Evolutionary conservation across 2,888 invertebrate genomes (phyloP).

Genomic region (Volucella inflata): DNA sequence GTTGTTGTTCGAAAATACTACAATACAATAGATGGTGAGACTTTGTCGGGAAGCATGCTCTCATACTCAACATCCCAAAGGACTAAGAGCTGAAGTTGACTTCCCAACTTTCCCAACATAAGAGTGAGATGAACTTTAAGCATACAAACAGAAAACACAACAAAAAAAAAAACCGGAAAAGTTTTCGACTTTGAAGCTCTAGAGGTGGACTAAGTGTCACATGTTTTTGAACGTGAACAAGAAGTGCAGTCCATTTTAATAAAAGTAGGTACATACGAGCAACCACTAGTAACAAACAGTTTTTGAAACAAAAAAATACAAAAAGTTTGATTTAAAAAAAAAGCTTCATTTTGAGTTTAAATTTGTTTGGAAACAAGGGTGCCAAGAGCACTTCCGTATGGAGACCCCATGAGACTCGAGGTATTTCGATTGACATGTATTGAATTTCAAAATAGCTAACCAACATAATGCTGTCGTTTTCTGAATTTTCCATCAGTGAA

Average conservation of each 20-base stretch:
- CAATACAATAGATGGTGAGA: not conserved
- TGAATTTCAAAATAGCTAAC: too few species aligned
- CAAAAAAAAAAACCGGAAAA: slow-evolving; percentile 46
- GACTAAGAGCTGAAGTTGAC: slow-evolving; percentile 1
- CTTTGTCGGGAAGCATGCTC: not conserved
- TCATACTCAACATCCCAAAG: not conserved
- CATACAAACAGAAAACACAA: too few species aligned
- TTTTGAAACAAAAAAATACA: not conserved
- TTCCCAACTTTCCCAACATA: slow-evolving; percentile 27
- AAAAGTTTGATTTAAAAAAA: slow-evolving; percentile 2
- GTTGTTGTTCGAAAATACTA: not conserved
- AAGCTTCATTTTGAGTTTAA: too few species aligned
- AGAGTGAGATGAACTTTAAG: slow-evolving; percentile 7
- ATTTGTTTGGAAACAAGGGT: too few species aligned
- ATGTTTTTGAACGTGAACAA: not conserved
- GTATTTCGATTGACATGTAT: too few species aligned
- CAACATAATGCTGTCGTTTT: too few species aligned
- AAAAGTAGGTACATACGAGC: too few species aligned
- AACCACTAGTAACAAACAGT: not conserved
- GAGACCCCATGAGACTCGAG: too few species aligned
- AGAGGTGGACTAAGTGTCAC: slow-evolving; percentile 8
- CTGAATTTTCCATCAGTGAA: too few species aligned
- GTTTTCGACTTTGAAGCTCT: slow-evolving; percentile 37
- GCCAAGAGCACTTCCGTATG: too few species aligned
- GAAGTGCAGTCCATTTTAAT: slow-evolving; percentile 44